These are phyloP conservation scores for Pseudorhiza aurosa DNA, from an alignment of 30 jellyfish, hydroid and myxozoan species.

Conservation along the genomic window DNA sequence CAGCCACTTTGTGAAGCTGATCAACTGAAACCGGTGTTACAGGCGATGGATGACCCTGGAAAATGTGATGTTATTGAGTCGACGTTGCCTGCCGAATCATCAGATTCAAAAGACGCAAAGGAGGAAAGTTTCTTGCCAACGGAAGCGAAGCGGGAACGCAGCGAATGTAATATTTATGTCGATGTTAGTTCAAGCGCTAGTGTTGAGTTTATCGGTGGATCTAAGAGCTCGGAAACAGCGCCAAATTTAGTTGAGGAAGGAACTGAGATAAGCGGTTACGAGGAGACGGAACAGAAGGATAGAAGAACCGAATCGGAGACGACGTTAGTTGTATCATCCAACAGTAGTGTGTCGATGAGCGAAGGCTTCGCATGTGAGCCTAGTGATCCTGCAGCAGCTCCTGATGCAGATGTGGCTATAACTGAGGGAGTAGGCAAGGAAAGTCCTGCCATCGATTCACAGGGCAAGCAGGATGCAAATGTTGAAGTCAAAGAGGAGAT, in stretches of 20 bases:
- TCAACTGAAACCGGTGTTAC: background rate
- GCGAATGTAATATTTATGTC: background rate
- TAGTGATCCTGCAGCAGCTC: background rate
- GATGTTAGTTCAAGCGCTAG: constrained; percentile 8
- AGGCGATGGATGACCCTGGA: background rate
- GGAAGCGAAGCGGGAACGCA: background rate
- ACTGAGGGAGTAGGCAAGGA: constrained; percentile 10
- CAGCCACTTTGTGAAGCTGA: background rate
- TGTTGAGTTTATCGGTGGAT: background rate
- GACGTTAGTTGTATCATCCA: no score
- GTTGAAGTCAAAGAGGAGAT: background rate
- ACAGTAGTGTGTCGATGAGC: no score
- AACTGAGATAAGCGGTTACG: background rate
- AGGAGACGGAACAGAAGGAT: background rate
- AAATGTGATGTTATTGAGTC: no score
- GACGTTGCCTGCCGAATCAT: background rate
- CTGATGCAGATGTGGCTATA: constrained; percentile 7
- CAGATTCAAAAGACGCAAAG: background rate
- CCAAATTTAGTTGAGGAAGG: background rate
- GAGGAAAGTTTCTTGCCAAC: background rate
- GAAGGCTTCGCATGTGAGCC: no score
- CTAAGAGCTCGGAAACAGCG: background rate
- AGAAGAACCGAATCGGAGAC: background rate
- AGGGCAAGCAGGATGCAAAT: background rate
- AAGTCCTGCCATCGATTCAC: background rate